Conservation (phyloP, 2,888 invertebrate species). For the Ypsolopha sequella region DNA sequence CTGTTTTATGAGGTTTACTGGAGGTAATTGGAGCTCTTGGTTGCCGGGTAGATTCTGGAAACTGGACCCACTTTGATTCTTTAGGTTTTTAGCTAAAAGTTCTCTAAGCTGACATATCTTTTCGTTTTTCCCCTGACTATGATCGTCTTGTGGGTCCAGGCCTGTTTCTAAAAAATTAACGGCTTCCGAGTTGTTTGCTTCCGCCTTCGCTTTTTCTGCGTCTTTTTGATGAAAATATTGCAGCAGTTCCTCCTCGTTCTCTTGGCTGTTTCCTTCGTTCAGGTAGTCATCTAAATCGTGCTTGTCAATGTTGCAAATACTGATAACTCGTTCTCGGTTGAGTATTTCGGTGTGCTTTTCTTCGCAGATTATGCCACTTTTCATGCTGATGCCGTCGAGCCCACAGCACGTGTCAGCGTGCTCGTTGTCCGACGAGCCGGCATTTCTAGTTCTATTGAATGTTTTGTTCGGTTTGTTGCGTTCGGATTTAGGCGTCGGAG, state of each 20-base stretch:
- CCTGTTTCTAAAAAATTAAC: constrained; percentile 52
- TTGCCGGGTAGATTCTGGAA: no score
- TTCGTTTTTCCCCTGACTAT: constrained; percentile 67
- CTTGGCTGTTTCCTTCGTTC: constrained; percentile 80
- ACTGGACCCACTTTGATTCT: constrained; percentile 52
- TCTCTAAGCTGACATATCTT: constrained; percentile 82
- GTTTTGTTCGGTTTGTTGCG: no score
- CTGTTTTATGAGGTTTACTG: no score
- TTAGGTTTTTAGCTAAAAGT: constrained; percentile 76
- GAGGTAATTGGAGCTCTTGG: no score
- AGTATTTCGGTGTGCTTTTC: constrained; percentile 67
- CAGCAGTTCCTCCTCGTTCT: constrained; percentile 87
- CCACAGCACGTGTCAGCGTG: constrained; percentile 62
- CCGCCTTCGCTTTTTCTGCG: constrained; percentile 24
- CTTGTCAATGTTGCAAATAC: constrained; percentile 83
- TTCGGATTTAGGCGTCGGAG: constrained; percentile 46
- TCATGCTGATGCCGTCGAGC: constrained; percentile 56
- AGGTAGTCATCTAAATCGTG: constrained; percentile 87
- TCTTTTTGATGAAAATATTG: constrained; percentile 80
- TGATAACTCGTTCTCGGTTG: constrained; percentile 77
- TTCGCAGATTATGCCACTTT: constrained; percentile 57
- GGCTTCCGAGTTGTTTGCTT: constrained; percentile 10
- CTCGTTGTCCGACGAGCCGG: constrained; percentile 13
- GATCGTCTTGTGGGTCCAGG: constrained; percentile 60
- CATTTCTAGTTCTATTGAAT: no score